phyloP scores from a whole-genome alignment of 2,888 invertebrate species.

The Nudaria mundana region DNA sequence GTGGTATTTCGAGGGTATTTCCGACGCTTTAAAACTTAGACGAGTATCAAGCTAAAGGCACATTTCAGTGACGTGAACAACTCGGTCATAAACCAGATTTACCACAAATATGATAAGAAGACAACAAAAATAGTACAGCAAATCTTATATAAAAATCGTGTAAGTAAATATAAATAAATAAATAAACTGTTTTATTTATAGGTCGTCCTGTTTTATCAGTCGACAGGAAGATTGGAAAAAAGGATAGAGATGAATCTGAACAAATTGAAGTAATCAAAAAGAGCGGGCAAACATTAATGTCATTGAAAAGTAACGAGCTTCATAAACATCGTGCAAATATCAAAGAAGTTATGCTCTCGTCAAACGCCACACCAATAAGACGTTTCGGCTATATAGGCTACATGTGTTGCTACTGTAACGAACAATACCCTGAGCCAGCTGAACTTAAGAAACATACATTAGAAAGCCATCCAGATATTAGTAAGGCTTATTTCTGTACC shows the following conservation, averaged over 20 bases:
- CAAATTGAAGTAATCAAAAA: background rate
- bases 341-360: constrained; percentile 13
- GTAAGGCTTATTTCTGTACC: constrained; percentile 19
- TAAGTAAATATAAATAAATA: no score
- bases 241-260: background rate
- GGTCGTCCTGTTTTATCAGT: constrained; percentile 34
- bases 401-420: constrained; percentile 44
- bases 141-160: no score
- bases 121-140: background rate
- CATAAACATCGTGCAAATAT: constrained; percentile 9
- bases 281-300: background rate
- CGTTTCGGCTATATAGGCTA: constrained; percentile 40
- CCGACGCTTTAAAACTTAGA: no score
- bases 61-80: no score
- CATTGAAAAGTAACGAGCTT: constrained; percentile 1
- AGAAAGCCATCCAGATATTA: constrained; percentile 14
- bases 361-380: constrained; percentile 52
- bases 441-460: constrained; percentile 47
- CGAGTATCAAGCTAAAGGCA: no score
- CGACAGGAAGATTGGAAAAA: background rate
- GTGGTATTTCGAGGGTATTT: no score
- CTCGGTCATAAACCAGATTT: no score
- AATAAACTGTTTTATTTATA: constrained; percentile 43
- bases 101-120: background rate
- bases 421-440: constrained; percentile 37